Evolutionary conservation across 2,113 vertebrate species (phyloP).

Genomic region (Erythrolamprus reginae): DNA sequence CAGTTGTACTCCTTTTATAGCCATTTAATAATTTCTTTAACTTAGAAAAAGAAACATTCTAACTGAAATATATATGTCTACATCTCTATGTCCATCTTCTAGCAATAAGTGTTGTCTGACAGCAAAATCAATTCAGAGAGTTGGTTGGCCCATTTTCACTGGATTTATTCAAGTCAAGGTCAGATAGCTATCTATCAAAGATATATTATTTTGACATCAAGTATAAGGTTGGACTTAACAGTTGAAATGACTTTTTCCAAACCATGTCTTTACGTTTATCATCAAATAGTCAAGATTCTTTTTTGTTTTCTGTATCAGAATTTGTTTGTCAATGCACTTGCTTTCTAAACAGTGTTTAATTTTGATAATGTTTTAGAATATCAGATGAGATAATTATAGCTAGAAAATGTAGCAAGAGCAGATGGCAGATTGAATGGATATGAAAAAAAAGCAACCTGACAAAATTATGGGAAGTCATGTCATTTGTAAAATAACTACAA

Average conservation of each 20-base stretch:
- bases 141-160: neutral
- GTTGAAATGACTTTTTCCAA: neutral
- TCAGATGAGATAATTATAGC: neutral
- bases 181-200: neutral
- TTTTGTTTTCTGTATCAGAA: neutral
- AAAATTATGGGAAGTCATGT: constrained; percentile 9
- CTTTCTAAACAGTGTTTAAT: constrained; percentile 8
- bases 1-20: neutral
- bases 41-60: neutral
- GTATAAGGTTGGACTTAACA: neutral
- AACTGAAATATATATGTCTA: neutral
- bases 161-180: neutral
- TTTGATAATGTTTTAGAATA: constrained; percentile 24
- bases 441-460: constrained; percentile 17
- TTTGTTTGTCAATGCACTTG: neutral
- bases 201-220: neutral
- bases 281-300: neutral
- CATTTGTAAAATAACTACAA: constrained; percentile 12
- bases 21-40: neutral
- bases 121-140: neutral
- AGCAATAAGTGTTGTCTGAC: neutral
- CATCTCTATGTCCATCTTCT: neutral
- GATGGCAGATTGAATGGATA: neutral
- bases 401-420: neutral
- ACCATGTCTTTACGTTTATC: neutral